These are phyloP conservation scores for Drosophila lacertosa DNA, from an alignment of 1,140 invertebrate genomes.

Conservation along the genomic window DNA sequence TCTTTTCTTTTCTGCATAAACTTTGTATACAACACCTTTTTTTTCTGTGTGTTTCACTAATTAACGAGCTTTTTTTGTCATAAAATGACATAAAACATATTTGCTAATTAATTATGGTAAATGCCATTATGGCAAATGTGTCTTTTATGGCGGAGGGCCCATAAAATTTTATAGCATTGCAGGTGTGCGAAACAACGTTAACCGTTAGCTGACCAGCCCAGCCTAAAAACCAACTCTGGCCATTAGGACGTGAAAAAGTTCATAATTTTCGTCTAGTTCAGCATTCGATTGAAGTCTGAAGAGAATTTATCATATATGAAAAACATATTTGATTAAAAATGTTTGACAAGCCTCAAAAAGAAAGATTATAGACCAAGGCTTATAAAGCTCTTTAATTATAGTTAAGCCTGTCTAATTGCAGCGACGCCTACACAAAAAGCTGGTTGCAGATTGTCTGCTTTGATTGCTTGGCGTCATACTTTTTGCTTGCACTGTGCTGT, in stretches of 20 bases:
- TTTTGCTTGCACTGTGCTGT: conserved; percentile 53
- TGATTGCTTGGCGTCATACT: conserved; percentile 73
- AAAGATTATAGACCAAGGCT: too few species aligned
- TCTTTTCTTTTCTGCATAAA: neutral
- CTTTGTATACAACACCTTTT: conserved; percentile 8
- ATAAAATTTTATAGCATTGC: conserved; percentile 59
- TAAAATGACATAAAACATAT: conserved; percentile 47
- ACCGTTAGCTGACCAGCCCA: conserved; percentile 20
- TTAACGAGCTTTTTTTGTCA: conserved; percentile 34
- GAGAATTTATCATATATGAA: neutral
- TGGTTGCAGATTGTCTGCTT: conserved; percentile 18
- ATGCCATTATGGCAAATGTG: conserved; percentile 29
- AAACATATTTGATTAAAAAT: neutral
- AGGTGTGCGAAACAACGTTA: conserved; percentile 20
- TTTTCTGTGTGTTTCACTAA: conserved; percentile 6
- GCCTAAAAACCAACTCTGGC: conserved; percentile 23
- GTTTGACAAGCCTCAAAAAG: conserved; percentile 6
- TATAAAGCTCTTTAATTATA: conserved; percentile 37
- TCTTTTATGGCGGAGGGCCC: conserved; percentile 51
- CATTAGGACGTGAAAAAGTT: conserved; percentile 69
- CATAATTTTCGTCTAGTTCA: conserved; percentile 36
- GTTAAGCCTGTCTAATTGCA: conserved; percentile 14
- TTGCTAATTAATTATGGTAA: conserved; percentile 51
- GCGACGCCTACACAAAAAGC: conserved; percentile 27
- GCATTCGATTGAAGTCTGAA: conserved; percentile 29